Evolutionary conservation across 1,140 invertebrate genomes (phyloP).

Genomic region (Sycophila sp.): DNA sequence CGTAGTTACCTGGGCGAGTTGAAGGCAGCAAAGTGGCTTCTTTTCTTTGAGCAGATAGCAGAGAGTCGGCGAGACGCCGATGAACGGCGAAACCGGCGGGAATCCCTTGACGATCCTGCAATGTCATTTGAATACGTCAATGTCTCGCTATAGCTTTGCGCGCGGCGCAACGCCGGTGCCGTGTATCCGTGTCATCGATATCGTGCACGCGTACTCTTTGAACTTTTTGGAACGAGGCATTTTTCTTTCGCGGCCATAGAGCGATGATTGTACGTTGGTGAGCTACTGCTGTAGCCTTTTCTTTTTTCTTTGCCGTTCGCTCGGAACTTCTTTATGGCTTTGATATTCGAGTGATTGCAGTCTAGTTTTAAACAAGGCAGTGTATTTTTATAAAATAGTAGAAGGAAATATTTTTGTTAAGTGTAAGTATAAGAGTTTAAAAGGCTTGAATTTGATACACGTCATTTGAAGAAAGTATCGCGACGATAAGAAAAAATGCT

Average conservation of each 20-base stretch:
- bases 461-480: too few relatives aligned
- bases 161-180: background rate
- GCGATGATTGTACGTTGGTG: background rate
- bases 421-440: too few relatives aligned
- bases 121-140: constrained; percentile 42
- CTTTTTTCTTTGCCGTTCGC: too few relatives aligned
- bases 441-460: too few relatives aligned
- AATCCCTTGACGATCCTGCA: constrained; percentile 95
- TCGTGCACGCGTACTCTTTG: background rate
- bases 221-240: background rate
- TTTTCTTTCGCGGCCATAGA: background rate
- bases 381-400: too few relatives aligned
- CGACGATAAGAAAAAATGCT: too few relatives aligned
- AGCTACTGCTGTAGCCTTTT: background rate
- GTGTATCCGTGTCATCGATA: background rate
- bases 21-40: constrained; percentile 94
- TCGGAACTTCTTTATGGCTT: too few relatives aligned
- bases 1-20: constrained; percentile 84
- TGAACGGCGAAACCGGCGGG: constrained; percentile 96
- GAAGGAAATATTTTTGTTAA: too few relatives aligned
- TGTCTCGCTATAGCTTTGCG: background rate
- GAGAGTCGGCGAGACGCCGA: constrained; percentile 95
- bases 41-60: constrained; percentile 97
- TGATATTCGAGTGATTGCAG: too few relatives aligned
- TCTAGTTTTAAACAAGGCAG: too few relatives aligned